A percentile compares a stretch with the other conserved stretches of the same genome.
Conservation (phyloP, 1,140 invertebrate genomes). For the Calephelis nemesis region DNA sequence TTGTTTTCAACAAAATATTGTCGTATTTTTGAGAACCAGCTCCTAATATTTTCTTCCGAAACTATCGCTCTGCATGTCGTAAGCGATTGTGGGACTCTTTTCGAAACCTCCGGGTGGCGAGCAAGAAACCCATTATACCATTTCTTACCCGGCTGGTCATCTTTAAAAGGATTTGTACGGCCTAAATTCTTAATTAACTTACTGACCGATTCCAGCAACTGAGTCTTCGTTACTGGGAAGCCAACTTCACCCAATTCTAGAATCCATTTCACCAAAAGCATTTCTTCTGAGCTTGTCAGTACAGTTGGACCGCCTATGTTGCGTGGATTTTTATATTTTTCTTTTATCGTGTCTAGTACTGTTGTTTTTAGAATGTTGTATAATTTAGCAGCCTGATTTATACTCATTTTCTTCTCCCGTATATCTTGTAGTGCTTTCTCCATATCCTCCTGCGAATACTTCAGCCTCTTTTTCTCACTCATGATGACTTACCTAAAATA, state of each 20-base stretch:
- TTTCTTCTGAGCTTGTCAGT: not conserved
- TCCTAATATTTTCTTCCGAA: not conserved
- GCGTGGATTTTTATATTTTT: constrained; percentile 28
- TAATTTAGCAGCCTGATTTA: constrained; percentile 25
- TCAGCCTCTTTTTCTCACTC: constrained; percentile 23
- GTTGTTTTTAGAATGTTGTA: constrained; percentile 26
- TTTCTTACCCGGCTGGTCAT: not conserved
- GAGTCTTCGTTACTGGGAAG: not conserved
- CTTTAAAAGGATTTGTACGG: constrained; percentile 6
- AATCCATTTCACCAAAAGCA: not conserved
- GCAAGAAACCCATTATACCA: not conserved
- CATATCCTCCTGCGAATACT: constrained; percentile 27
- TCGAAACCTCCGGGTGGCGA: not conserved
- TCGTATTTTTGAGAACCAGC: not conserved
- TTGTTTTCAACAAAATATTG: constrained; percentile 11
- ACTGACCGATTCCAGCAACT: constrained; percentile 1
- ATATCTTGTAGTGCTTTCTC: constrained; percentile 26
- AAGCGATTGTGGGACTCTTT: not conserved
- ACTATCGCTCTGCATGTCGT: not conserved
- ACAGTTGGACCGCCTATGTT: constrained; percentile 14
- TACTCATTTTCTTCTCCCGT: constrained; percentile 26
- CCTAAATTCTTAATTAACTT: not conserved
- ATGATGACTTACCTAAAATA: constrained; percentile 17
- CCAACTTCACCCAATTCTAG: not conserved
- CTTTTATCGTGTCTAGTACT: constrained; percentile 23